phyloP scores from a whole-genome alignment of 1,140 invertebrate species.

The Procambarus virginalis region DNA sequence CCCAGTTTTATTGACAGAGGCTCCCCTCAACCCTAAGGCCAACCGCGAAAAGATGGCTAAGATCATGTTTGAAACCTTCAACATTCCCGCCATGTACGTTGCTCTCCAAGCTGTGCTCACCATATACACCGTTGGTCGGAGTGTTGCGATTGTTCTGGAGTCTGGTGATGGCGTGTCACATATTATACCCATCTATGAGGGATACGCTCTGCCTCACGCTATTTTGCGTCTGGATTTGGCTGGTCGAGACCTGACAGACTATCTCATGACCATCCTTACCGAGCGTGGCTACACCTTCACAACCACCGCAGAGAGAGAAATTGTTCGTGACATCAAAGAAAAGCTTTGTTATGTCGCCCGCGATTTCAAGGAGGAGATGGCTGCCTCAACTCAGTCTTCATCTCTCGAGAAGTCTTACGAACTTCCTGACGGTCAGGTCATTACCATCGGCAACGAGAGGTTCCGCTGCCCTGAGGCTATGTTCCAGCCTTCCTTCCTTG shows the following conservation, averaged over 20 bases:
- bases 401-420: constrained; percentile 15
- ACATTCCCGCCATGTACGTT: constrained; percentile 13
- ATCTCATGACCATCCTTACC: constrained; percentile 22
- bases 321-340: constrained; percentile 18
- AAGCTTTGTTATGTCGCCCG: constrained; percentile 13
- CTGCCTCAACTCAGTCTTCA: constrained; percentile 16
- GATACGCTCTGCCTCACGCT: constrained; percentile 17
- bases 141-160: constrained; percentile 2
- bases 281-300: constrained; percentile 16
- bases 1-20: constrained; percentile 24
- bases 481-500: constrained; percentile 21
- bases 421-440: constrained; percentile 21
- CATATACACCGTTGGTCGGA: constrained; percentile 1
- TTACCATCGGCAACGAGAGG: constrained; percentile 24
- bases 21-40: constrained; percentile 22
- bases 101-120: constrained; percentile 7
- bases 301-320: constrained; percentile 18
- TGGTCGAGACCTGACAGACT: constrained; percentile 25
- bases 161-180: constrained; percentile 22
- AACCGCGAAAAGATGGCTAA: constrained; percentile 26
- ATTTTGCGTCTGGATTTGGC: constrained; percentile 17
- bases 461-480: constrained; percentile 29
- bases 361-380: background rate
- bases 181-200: constrained; percentile 15
- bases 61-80: constrained; percentile 24